Percentiles rank a stretch among this genome's conserved stretches.
Conservation (phyloP, 2,113 vertebrate genomes). For the Corythornis vintsioides region DNA sequence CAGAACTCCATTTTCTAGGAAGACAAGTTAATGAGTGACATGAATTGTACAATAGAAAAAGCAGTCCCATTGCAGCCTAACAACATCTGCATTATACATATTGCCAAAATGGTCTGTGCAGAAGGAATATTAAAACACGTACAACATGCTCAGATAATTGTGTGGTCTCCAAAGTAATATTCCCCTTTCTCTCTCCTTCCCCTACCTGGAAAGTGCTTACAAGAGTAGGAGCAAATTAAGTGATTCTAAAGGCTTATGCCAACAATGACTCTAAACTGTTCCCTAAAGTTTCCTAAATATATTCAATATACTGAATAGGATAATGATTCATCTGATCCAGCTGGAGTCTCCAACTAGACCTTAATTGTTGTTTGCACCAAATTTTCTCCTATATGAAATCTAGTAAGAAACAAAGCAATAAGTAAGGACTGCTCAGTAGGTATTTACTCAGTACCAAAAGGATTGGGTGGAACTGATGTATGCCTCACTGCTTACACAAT, state of each 20-base stretch:
- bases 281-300: background rate
- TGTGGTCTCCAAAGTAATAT: background rate
- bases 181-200: background rate
- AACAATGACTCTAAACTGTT: background rate
- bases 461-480: background rate
- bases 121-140: background rate
- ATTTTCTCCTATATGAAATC: background rate
- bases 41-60: slow-evolving; percentile 7
- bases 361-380: background rate
- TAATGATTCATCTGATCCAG: background rate
- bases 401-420: background rate
- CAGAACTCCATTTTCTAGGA: slow-evolving; percentile 9
- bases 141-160: background rate
- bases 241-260: background rate
- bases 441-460: background rate
- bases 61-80: background rate
- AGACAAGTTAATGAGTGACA: background rate
- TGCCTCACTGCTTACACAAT: background rate
- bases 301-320: background rate
- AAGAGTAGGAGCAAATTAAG: background rate
- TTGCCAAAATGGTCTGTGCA: background rate
- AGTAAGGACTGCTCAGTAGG: background rate
- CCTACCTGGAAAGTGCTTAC: background rate
- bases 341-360: background rate
- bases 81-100: background rate